A percentile compares a stretch with the other conserved stretches of the same genome.
Conservation (phyloP, 2,888 invertebrate genomes). For the Camptogramma bilineatum region DNA sequence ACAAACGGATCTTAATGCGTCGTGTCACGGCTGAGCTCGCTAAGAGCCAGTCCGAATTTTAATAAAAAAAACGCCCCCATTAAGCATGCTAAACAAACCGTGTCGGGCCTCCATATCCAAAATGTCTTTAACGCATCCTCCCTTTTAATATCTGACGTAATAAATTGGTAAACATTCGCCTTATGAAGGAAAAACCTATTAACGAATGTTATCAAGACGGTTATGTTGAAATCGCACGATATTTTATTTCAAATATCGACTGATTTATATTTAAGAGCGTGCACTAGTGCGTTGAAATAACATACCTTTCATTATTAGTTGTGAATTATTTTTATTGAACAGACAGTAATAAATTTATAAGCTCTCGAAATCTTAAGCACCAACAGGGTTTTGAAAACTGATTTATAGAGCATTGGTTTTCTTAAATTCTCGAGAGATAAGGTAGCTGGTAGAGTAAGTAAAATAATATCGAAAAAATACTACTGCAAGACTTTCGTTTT, state of each 20-base stretch:
- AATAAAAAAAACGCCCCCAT: constrained; percentile 39
- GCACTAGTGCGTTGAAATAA: not conserved
- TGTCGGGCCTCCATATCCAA: constrained; percentile 70
- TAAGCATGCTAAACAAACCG: constrained; percentile 67
- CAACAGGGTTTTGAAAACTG: no score
- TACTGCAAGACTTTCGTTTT: not conserved
- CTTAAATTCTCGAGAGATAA: no score
- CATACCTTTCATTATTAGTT: no score
- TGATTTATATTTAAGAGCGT: not conserved
- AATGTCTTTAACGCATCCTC: constrained; percentile 65
- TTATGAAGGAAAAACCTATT: constrained; percentile 85
- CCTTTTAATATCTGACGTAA: constrained; percentile 82
- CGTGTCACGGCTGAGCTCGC: constrained; percentile 51
- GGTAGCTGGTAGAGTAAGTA: no score
- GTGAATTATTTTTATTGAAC: no score
- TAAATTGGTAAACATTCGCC: constrained; percentile 85
- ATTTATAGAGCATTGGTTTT: no score
- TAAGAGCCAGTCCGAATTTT: constrained; percentile 58
- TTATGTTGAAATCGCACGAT: constrained; percentile 46
- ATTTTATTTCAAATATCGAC: not conserved
- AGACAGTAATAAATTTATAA: no score
- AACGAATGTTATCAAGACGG: constrained; percentile 79
- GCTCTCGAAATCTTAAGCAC: no score
- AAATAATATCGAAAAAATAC: no score
- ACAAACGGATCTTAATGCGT: constrained; percentile 31